Evolutionary conservation across 2,797 vertebrate species (phyloP).

Genomic region (Siniperca obscura): DNA sequence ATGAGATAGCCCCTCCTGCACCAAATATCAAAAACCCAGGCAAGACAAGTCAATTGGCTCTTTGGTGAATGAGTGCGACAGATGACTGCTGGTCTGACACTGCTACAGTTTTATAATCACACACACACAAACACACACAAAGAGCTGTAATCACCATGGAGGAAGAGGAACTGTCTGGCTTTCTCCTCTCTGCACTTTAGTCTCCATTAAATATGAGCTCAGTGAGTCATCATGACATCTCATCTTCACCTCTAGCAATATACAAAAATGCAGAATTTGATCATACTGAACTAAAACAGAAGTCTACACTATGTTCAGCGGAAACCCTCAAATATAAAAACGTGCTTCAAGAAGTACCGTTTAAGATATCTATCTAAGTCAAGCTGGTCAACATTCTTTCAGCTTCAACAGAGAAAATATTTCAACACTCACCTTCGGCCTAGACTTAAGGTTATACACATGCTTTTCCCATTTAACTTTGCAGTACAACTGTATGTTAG

Average conservation of each 20-base stretch:
- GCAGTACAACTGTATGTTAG: background rate
- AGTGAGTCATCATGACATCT: background rate
- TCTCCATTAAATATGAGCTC: constrained; percentile 7
- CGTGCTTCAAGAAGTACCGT: background rate
- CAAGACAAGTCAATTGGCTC: background rate
- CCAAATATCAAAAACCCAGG: background rate
- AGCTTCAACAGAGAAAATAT: background rate
- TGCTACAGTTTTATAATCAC: constrained; percentile 2
- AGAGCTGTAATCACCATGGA: constrained; percentile 9
- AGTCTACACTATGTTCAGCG: background rate
- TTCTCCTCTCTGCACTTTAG: constrained; percentile 21
- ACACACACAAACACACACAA: constrained; percentile 17
- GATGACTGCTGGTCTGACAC: constrained; percentile 14
- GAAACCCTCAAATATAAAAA: background rate
- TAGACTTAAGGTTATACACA: background rate
- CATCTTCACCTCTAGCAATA: background rate
- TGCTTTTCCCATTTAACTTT: background rate
- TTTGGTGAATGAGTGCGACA: constrained; percentile 7
- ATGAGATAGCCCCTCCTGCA: background rate
- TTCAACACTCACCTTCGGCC: constrained; percentile 13
- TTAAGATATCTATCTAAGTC: constrained; percentile 9
- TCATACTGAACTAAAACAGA: background rate
- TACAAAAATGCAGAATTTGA: background rate
- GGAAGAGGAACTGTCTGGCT: constrained; percentile 19
- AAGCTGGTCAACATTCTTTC: constrained; percentile 17